phyloP scores from a whole-genome alignment of 2,113 vertebrate species.

The Rhineura floridana region DNA sequence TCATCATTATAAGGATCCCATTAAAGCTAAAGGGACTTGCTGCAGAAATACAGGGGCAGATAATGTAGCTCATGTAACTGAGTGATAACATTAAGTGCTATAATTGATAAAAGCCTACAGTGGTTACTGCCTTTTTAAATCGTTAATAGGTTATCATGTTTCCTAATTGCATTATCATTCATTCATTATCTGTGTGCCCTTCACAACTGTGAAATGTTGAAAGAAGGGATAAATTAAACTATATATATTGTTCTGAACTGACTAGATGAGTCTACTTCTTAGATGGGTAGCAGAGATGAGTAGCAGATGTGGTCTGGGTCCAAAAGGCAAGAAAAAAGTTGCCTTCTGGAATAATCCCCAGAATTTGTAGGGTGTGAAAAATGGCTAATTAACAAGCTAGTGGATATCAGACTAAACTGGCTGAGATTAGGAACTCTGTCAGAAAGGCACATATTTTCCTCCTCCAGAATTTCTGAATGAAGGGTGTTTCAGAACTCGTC shows the following conservation, averaged over 20 bases:
- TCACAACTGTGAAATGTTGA: constrained; percentile 64
- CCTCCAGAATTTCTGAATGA: constrained; percentile 45
- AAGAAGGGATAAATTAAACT: constrained; percentile 42
- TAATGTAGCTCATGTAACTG: constrained; percentile 71
- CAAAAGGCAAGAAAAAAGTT: constrained; percentile 11
- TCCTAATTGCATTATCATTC: constrained; percentile 68
- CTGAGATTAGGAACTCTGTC: constrained; percentile 12
- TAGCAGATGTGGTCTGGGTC: constrained; percentile 29
- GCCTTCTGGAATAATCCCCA: constrained; percentile 45
- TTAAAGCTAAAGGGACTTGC: constrained; percentile 72
- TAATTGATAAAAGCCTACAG: constrained; percentile 74
- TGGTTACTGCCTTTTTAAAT: constrained; percentile 64
- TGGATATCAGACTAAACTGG: constrained; percentile 32
- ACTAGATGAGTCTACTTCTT: constrained; percentile 46
- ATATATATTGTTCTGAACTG: constrained; percentile 43
- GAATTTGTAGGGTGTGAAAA: constrained; percentile 47
- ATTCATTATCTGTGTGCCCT: constrained; percentile 67
- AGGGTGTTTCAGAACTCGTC: constrained; percentile 32
- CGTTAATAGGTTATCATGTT: constrained; percentile 60
- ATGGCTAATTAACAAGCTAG: constrained; percentile 33
- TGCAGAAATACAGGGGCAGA: constrained; percentile 71
- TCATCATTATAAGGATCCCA: constrained; percentile 75
- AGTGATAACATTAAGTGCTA: constrained; percentile 67
- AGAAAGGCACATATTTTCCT: constrained; percentile 48
- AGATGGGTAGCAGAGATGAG: constrained; percentile 17